Base-by-base conservation (phyloP, 2,113 vertebrate genomes). In the Gobius niger region DNA sequence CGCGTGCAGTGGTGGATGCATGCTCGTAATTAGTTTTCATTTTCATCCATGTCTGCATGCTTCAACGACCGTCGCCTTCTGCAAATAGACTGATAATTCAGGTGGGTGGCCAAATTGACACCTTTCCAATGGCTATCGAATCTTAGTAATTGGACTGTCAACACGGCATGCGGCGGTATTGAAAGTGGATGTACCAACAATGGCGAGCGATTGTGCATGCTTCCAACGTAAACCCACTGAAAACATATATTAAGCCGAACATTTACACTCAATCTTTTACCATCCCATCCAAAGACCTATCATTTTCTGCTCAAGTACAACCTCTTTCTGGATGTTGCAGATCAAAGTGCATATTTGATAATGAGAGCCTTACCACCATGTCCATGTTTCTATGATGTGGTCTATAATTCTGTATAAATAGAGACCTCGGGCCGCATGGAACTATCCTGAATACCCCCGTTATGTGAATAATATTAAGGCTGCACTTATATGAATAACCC, bases 81-180 rank as follows among this genome's bases (percentile, higher is more conserved):
- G 9, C 68, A 44, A 61, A 82, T 67, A 68, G 77, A 83, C 68
- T 73, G 66, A 62, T 77, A 71, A 65, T 16, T 52, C 54, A 57
- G 54, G 24, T 41, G 24, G 54, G 59, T 54, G 47, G 72, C 62
- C 66, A 63, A 70, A 65, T 50, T 67, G 66, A 63, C 61, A 64
- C 54, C 57, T 67, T 44, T 75, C 71, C 77, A 72, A 47, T 78
- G 70, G 77, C 85, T 80, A 89, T 86, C 71, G 84, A 88, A 79
- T 59, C n/a, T 12, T 46, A 65, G 63, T 83, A 77, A 89, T 85
- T 84, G 72, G 76, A 69, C 68, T 83, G 82, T 90, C 87, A 85
- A 73, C 85, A 75, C 10, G 7, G 13, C 54, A 62, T 44, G 8
- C 64, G 64, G 50, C 67, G 49, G 77, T 88, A 77, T 68, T 73